Percentiles rank a stretch among this genome's conserved stretches.
Conservation (phyloP, 2,113 vertebrate species). For the Crotophaga sulcirostris region DNA sequence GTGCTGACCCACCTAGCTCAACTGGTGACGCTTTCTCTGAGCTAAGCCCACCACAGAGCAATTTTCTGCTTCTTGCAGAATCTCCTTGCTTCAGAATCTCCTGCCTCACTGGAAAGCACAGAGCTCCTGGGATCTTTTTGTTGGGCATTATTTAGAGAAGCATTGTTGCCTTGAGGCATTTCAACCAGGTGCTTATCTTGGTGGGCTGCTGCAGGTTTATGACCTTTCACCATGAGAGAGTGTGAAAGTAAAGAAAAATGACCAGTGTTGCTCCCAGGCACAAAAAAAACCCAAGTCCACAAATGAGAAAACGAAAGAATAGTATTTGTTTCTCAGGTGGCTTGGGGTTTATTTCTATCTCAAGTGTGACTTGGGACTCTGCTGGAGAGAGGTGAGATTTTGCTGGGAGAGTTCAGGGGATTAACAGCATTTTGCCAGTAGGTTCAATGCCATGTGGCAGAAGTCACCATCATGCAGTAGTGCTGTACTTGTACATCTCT, state of each 20-base stretch:
- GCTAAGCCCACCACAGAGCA: not conserved
- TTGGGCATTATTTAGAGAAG: not conserved
- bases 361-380: not conserved
- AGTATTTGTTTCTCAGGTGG: not conserved
- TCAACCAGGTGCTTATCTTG: rapidly evolving
- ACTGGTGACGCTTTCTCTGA: not conserved
- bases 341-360: not conserved
- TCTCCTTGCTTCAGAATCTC: too few relatives aligned
- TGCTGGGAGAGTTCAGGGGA: not conserved
- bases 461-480: not conserved
- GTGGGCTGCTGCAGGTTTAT: not conserved
- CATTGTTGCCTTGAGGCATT: too few relatives aligned
- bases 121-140: not conserved
- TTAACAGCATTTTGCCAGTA: not conserved
- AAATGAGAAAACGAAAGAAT: not conserved
- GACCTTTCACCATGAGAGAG: not conserved
- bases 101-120: rapidly evolving
- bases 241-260: not conserved
- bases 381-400: not conserved
- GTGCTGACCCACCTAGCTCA: not conserved
- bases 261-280: not conserved
- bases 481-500: not conserved
- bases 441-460: rapidly evolving
- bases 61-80: not conserved
- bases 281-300: not conserved